These are phyloP conservation scores for Paramormyrops kingsleyae DNA, from an alignment of 2,113 vertebrate genomes.

Conservation along the genomic window DNA sequence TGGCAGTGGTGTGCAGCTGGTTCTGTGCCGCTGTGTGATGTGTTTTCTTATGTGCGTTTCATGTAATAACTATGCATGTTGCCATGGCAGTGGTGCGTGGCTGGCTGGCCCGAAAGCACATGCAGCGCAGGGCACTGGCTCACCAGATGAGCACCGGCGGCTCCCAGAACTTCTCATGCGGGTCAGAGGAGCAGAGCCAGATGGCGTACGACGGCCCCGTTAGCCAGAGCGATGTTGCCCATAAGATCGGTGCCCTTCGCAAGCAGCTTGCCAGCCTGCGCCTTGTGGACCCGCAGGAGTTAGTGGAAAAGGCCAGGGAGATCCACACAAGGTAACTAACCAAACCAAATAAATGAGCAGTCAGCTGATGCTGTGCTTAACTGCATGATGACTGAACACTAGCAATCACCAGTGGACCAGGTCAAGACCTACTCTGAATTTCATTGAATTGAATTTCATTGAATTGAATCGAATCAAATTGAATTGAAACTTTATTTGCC, in stretches of 20 bases:
- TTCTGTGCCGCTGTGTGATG: no score
- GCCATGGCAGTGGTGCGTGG: constrained; percentile 70
- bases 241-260: constrained; percentile 75
- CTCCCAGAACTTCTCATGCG: constrained; percentile 75
- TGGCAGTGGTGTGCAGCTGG: no score
- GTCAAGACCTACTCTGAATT: not conserved
- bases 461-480: not conserved
- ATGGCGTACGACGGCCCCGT: constrained; percentile 76
- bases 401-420: not conserved
- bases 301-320: constrained; percentile 67
- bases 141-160: constrained; percentile 65
- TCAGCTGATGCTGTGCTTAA: not conserved
- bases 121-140: constrained; percentile 57
- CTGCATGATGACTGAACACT: not conserved
- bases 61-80: no score
- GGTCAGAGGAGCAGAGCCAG: constrained; percentile 77
- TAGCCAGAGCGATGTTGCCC: constrained; percentile 83
- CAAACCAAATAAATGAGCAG: not conserved
- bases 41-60: no score
- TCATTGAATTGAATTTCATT: not conserved
- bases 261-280: constrained; percentile 13
- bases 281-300: constrained; percentile 58
- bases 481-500: not conserved
- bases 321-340: constrained; percentile 62
- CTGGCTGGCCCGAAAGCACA: constrained; percentile 74